Evolutionary conservation across 2,113 vertebrate genomes (phyloP), one percentile per base, ranked within the genome.

Genomic region (Azemiops feae): DNA sequence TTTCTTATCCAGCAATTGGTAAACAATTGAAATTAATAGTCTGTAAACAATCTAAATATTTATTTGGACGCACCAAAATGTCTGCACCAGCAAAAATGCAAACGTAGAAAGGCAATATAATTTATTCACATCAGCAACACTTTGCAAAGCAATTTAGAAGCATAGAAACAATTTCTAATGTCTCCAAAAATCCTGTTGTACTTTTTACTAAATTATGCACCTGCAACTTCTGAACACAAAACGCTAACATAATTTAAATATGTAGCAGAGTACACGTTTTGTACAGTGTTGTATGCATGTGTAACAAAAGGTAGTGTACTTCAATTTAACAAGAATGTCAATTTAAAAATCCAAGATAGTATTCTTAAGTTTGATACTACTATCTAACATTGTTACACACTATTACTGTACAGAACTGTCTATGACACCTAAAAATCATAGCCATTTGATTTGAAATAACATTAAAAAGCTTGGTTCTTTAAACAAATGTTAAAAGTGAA

Each of bases 11-110:
- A 94, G 96, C 94, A 92, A 95, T 50, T 96, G 25, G 18, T 55
- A 95, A 96, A 93, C 89, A 91, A 2, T 89, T 91, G 89, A 64
- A 96, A 96, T 95, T 93, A 94, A 93, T 52, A 93, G 87, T 89
- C 92, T 94, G 90, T 14, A 94, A 10, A 92, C 25, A 88, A 88
- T 45, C 0, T 39, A 93, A 95, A 96, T 95, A 92, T 64, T 39
- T 88, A 94, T 92, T 55, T 95, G 50, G 39, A 95, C 45, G 74
- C 85, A 92, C 88, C 7, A 47, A 90, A 89, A 89, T 57, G 92
- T 90, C 90, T 93, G 22, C 93, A 88, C 60, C 92, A 89, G 30
- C 30, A 95, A 85, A 93, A 95, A 87, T 57, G 87, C 94, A 96
- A 93, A 95, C 18, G 14, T 91, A 93, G 89, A 92, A 85, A 93